These are phyloP conservation scores for Danio choprae DNA, from an alignment of 2,797 vertebrate genomes.

Conservation along the genomic window DNA sequence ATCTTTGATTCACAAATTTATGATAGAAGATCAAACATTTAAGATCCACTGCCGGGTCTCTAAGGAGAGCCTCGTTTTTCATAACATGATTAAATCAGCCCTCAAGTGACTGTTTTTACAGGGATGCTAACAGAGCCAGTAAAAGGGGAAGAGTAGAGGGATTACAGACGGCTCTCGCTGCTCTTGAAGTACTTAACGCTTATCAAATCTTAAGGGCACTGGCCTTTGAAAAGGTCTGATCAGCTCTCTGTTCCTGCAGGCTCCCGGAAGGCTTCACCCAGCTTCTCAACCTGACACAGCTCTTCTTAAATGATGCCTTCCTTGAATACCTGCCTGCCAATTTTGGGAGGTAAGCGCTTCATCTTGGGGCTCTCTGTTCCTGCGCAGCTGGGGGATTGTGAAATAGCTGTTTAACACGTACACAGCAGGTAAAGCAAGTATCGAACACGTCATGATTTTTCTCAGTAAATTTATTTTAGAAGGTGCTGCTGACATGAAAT, in stretches of 20 bases:
- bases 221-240: constrained; percentile 51
- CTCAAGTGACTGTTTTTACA: constrained; percentile 25
- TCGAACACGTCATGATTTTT: too few species aligned
- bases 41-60: constrained; percentile 7
- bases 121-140: constrained; percentile 33
- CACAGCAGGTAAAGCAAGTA: too few species aligned
- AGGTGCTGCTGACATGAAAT: too few species aligned
- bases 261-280: constrained; percentile 99
- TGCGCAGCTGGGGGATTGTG: constrained; percentile 12
- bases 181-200: constrained; percentile 49
- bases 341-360: constrained; percentile 93
- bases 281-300: constrained; percentile 98
- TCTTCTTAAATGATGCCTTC: constrained; percentile 99
- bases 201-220: constrained; percentile 48
- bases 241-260: constrained; percentile 71
- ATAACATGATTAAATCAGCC: constrained; percentile 37
- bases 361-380: neutral
- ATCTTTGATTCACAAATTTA: constrained; percentile 21
- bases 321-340: constrained; percentile 98
- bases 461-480: too few species aligned
- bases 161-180: constrained; percentile 41
- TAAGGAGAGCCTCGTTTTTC: constrained; percentile 3
- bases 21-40: constrained; percentile 1
- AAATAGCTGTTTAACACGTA: constrained; percentile 9
- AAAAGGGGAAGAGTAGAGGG: constrained; percentile 41